Conservation (phyloP, 2,888 invertebrate species). For the Ferrisia virgata region DNA sequence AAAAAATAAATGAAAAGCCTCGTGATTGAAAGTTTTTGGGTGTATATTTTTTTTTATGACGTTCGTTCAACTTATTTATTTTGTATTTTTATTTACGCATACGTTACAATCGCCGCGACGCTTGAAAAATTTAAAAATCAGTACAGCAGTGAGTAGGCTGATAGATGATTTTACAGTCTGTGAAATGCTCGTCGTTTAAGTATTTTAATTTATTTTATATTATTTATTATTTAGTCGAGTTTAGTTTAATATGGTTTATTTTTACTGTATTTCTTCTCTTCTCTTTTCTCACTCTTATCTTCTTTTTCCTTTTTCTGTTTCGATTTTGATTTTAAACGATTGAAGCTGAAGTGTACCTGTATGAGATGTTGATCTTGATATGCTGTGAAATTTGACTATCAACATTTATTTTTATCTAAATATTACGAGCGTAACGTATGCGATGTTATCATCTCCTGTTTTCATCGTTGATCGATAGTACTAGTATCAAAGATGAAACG, state of each 20-base stretch:
- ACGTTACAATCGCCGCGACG: background rate
- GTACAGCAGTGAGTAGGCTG: background rate
- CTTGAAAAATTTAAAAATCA: background rate
- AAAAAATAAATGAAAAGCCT: background rate
- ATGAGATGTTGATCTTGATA: background rate
- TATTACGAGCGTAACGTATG: background rate
- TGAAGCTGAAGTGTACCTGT: background rate
- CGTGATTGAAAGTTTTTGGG: background rate
- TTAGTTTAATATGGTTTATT: background rate
- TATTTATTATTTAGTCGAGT: background rate
- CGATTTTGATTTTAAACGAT: background rate
- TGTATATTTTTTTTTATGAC: background rate
- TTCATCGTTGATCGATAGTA: background rate
- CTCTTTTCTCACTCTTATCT: background rate
- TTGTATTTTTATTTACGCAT: background rate
- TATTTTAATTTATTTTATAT: constrained; percentile 1
- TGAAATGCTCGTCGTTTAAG: background rate
- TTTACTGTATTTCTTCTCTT: background rate
- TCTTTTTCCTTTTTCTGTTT: background rate
- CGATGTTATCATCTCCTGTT: background rate
- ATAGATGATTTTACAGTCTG: background rate
- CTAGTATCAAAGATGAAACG: background rate
- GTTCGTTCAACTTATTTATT: background rate
- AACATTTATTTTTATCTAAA: background rate
- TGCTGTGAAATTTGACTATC: background rate